Percentiles rank a stretch among this genome's conserved stretches.
Conservation (phyloP, 2,888 invertebrate genomes). For the Sesamia inferens region DNA sequence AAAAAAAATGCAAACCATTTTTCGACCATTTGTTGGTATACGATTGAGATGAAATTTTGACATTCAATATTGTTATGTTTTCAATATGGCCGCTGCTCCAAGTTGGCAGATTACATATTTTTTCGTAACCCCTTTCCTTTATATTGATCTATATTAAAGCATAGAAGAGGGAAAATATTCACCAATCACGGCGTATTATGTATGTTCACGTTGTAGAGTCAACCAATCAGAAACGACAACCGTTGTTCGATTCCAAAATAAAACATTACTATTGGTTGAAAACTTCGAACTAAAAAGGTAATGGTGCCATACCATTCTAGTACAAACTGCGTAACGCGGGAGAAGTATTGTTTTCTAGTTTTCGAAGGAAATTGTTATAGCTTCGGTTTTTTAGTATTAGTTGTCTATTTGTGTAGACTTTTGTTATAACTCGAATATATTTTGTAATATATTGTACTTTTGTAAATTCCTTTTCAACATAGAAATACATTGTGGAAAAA, state of each 20-base stretch:
- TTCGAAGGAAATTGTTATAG: slow-evolving; percentile 44
- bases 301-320: slow-evolving; percentile 59
- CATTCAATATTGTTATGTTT: too few species aligned
- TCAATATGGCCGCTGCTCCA: too few species aligned
- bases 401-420: slow-evolving; percentile 44
- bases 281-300: slow-evolving; percentile 26
- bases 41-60: too few species aligned
- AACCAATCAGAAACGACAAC: slow-evolving; percentile 15
- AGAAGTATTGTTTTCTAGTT: slow-evolving; percentile 55
- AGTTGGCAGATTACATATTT: too few species aligned
- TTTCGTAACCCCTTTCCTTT: too few species aligned
- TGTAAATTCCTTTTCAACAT: slow-evolving; percentile 49
- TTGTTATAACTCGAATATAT: slow-evolving; percentile 64
- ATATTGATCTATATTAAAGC: neutral
- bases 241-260: slow-evolving; percentile 10
- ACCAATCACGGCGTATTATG: slow-evolving; percentile 2
- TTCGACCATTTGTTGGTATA: too few species aligned
- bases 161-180: neutral
- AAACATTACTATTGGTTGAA: slow-evolving; percentile 33
- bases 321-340: slow-evolving; percentile 49
- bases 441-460: slow-evolving; percentile 59
- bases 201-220: neutral
- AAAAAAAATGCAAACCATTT: too few species aligned
- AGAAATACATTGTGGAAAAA: slow-evolving; percentile 52
- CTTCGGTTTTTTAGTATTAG: slow-evolving; percentile 42